Conservation (phyloP, 2,113 vertebrate species). For the Kryptolebias marmoratus region DNA sequence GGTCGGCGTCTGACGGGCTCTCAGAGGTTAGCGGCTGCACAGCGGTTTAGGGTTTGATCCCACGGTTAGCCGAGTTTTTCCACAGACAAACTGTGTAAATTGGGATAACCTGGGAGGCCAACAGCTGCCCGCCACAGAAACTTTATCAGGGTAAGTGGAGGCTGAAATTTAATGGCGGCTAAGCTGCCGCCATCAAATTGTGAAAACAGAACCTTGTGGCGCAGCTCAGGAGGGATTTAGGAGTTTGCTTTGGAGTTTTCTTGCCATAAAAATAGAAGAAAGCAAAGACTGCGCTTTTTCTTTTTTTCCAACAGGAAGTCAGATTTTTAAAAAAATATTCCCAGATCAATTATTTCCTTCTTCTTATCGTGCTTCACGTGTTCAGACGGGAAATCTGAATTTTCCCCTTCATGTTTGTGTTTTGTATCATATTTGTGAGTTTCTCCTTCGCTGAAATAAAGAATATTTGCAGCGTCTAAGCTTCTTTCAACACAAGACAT, state of each 20-base stretch:
- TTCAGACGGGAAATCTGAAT: not conserved
- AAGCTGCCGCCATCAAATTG: constrained; percentile 60
- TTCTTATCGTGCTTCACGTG: not conserved
- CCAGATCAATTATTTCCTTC: not conserved
- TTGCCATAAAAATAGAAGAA: constrained; percentile 55
- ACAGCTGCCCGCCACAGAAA: constrained; percentile 74
- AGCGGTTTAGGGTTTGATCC: constrained; percentile 45
- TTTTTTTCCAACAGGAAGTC: constrained; percentile 8
- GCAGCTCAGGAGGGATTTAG: constrained; percentile 60
- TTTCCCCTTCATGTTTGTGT: constrained; percentile 3
- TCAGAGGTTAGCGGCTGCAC: constrained; percentile 38
- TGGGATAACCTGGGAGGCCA: constrained; percentile 60
- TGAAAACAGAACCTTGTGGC: constrained; percentile 72
- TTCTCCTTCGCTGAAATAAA: constrained; percentile 23
- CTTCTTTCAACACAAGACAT: constrained; percentile 58
- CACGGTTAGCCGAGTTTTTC: constrained; percentile 45
- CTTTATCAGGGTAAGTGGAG: constrained; percentile 67
- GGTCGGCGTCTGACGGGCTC: constrained; percentile 26
- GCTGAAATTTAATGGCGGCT: constrained; percentile 62
- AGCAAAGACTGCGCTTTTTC: constrained; percentile 36
- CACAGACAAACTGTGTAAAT: constrained; percentile 69
- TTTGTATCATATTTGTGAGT: constrained; percentile 46
- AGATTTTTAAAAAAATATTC: not conserved
- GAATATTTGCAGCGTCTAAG: constrained; percentile 37
- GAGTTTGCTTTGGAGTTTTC: constrained; percentile 49